Evolutionary conservation across 2,113 vertebrate species (phyloP), one percentile per base, ranked within the genome.

Genomic region (Symphodus melops): DNA sequence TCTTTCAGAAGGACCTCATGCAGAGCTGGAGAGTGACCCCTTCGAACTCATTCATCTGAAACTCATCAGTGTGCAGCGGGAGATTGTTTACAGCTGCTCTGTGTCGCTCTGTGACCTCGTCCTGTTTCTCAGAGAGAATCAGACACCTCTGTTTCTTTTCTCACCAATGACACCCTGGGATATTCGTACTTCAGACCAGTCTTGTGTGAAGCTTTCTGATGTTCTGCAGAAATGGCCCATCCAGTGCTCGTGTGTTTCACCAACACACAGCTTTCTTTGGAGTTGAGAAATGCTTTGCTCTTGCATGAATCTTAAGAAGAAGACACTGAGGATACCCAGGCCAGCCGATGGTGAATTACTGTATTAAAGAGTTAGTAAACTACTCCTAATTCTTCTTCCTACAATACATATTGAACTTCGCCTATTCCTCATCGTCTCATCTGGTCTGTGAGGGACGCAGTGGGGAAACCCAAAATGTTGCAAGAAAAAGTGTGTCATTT

Each of bases 401-500:
- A 33, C 28, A 33, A 33, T 33, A 33, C 28, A 33, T 33, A 33
- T 33, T 33, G 4, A 33, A 33, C 33, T 17, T 37, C 33, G 6
- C 28, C 28, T 46, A 4, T 37, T 48, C 59, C 17, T 56, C 69
- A 23, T 77, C 54, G 20, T 75, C 75, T 65, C 58, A 46, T 74
- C 56, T 39, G 33, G 2, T 54, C 64, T 19, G 8, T 81, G 68
- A 68, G 46, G 21, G 71, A 55, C 36, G 62, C 66, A 73, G 61
- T 33, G 72, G 81, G 81, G 71, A 85, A 85, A 91, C 79, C 68
- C 82, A 82, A 86, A 78, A 72, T 72, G 82, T 74, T n/a, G 42
- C 77, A 74, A 58, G 84, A 87, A 49, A 42, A 83, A 84, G 67
- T 56, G 79, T 81, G 90, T 83, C 87, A 77, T 86, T 88, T 90